Base-by-base conservation (phyloP, 2,113 vertebrate genomes). In the Lepus americanus region DNA sequence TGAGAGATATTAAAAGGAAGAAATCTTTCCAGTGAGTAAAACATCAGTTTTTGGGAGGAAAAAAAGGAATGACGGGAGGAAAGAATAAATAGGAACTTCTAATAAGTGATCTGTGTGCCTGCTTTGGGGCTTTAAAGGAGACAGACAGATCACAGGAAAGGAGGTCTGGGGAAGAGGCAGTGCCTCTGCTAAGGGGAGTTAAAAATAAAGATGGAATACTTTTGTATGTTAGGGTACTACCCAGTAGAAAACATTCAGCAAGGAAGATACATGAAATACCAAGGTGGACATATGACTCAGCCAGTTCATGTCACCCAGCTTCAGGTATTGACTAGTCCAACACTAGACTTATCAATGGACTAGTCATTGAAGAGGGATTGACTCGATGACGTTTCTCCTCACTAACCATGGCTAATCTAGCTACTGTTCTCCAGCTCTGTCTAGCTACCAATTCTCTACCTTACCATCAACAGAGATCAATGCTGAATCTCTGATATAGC, bases 291-390 rank as follows among this genome's bases (percentile, higher is more conserved):
- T 69, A 80, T 81, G 81, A 87, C 31, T 86, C 51, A 61, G 49
- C 91, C 20, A 86, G 31, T 25, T 90, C 74, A 93, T 90, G 61
- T 76, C 27, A 90, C 59, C 33, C 49, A 69, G 31, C 25, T 85
- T 95, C 67, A 69, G 33, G 53, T 70, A n/a, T 69, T 33, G 13
- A 33, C 20, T 23, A 49, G 59, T 33, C 19, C 22, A 61, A 11
- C 59, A 33, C 19, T 59, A 44, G 55, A 72, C 78, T 9, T 14
- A 64, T 77, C 44, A 63, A 67, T 33, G 36, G 2, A 92, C 29
- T 88, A 55, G 22, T 78, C 22, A 64, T 69, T 77, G 31, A 53
- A 36, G 51, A 87, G 31, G 25, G 23, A 73, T 31, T 90, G 87
- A 73, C 20, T 93, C 61, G 39, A 19, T n/a, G 63, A 11, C 25